Evolutionary conservation across 2,113 vertebrate species (phyloP).

Genomic region (Phoenicopterus ruber): DNA sequence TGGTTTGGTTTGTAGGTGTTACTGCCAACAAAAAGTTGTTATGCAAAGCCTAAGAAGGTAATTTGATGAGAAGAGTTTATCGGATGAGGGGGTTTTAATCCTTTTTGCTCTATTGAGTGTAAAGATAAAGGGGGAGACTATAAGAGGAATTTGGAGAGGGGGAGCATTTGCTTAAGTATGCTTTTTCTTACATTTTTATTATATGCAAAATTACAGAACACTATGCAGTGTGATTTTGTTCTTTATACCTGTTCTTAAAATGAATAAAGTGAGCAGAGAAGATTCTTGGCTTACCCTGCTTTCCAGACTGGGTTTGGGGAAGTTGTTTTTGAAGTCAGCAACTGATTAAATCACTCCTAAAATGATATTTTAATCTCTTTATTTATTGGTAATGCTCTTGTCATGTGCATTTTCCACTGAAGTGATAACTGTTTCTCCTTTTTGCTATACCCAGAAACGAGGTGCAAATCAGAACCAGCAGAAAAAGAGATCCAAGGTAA

Average conservation of each 20-base stretch:
- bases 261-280: not conserved
- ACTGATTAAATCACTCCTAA: no score
- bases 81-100: constrained; percentile 9
- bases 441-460: constrained; percentile 70
- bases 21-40: constrained; percentile 54
- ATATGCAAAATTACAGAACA: not conserved
- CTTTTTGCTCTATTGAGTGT: not conserved
- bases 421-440: not conserved
- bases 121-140: constrained; percentile 9
- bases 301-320: not conserved
- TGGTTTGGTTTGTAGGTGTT: constrained; percentile 61
- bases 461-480: constrained; percentile 78
- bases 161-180: constrained; percentile 5
- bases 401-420: not conserved
- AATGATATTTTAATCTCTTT: not conserved
- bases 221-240: not conserved
- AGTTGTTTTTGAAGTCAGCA: not conserved
- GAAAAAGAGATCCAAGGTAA: constrained; percentile 82
- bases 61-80: constrained; percentile 33
- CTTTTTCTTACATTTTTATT: constrained; percentile 15
- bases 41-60: constrained; percentile 60
- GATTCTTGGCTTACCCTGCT: not conserved
- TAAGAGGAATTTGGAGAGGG: constrained; percentile 13
- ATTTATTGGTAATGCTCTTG: not conserved
- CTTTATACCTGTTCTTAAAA: not conserved